Evolutionary conservation across 2,113 vertebrate genomes (phyloP).

Genomic region (Eublepharis macularius): DNA sequence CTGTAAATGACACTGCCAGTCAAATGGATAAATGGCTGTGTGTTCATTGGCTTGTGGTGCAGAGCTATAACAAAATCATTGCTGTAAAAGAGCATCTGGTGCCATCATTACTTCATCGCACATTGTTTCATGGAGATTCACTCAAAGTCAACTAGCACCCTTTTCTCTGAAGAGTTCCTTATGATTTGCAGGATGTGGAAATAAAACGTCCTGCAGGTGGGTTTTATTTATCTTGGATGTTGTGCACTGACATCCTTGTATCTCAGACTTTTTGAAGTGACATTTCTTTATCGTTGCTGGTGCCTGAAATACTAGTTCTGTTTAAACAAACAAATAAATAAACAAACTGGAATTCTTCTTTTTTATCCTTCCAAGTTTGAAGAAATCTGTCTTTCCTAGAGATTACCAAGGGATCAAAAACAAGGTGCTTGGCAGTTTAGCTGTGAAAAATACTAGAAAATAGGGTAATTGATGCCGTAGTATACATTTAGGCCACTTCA

Average conservation of each 20-base stretch:
- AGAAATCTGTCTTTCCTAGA: slow-evolving; percentile 9
- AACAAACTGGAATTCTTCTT: slow-evolving; percentile 8
- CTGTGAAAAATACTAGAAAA: slow-evolving; percentile 35
- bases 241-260: slow-evolving; percentile 60
- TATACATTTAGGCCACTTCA: slow-evolving; percentile 14
- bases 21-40: no score
- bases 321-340: no score
- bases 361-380: slow-evolving; percentile 4
- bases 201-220: slow-evolving; percentile 56
- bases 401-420: not conserved
- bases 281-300: slow-evolving; percentile 31
- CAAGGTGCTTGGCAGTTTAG: not conserved
- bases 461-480: not conserved
- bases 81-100: not conserved
- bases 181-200: slow-evolving; percentile 36
- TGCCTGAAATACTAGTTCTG: slow-evolving; percentile 37
- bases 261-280: slow-evolving; percentile 56
- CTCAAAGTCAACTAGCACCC: slow-evolving; percentile 20
- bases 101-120: not conserved
- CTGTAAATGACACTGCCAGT: no score
- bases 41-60: not conserved
- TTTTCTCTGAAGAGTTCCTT: slow-evolving; percentile 34
- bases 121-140: not conserved
- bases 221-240: slow-evolving; percentile 67
- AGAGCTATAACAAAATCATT: not conserved